phyloP scores from a whole-genome alignment of 2,888 invertebrate species.

The Hypolimnas misippus region DNA sequence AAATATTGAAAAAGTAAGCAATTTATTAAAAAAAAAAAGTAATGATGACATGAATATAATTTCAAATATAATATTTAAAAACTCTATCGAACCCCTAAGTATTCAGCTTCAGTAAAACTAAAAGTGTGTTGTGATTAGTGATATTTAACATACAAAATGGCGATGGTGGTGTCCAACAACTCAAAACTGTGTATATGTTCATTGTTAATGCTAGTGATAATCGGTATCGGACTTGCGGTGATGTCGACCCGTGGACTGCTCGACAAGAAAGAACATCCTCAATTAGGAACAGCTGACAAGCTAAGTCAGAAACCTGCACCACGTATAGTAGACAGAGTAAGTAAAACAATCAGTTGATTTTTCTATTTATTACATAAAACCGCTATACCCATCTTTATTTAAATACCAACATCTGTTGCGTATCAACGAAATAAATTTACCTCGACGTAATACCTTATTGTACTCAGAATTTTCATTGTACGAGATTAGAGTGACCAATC shows the following conservation, averaged over 20 bases:
- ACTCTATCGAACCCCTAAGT: not conserved
- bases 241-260: conserved; percentile 58
- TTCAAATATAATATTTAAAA: not conserved
- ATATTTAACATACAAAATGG: conserved; percentile 58
- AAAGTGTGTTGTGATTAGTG: conserved; percentile 13
- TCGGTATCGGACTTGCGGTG: conserved; percentile 66
- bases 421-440: too few relatives aligned
- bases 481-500: conserved; percentile 13
- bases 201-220: conserved; percentile 57
- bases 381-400: too few relatives aligned
- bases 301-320: conserved; percentile 60
- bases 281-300: conserved; percentile 63
- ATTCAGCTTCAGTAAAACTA: conserved; percentile 21
- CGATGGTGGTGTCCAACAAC: conserved; percentile 71
- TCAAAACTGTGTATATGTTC: conserved; percentile 67
- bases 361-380: not conserved
- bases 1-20: too few relatives aligned
- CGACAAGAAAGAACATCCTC: conserved; percentile 52
- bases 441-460: conserved; percentile 5
- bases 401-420: too few relatives aligned
- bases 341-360: conserved; percentile 41
- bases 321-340: conserved; percentile 55
- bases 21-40: conserved; percentile 1
- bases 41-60: conserved; percentile 18
- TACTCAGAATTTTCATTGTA: conserved; percentile 9